Evolutionary conservation across 2,888 invertebrate species (phyloP), one percentile per base, ranked within the genome.

Genomic region (Seira ritae): DNA sequence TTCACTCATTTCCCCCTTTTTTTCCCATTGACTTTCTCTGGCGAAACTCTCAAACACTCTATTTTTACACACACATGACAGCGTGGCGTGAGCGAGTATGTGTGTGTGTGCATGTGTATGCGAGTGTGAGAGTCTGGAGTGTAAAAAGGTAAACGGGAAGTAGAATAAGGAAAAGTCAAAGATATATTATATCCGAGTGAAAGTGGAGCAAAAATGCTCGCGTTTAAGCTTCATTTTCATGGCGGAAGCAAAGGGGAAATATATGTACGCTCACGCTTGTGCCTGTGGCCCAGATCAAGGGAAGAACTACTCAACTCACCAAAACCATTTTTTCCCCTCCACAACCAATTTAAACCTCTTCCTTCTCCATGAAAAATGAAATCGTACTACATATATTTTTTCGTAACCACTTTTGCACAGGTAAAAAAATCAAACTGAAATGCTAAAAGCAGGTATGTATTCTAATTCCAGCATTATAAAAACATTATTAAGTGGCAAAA

Each of bases 161-260:
- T 65, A 55, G 68, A 60, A 70, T 6, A 31, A 66, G 66, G 81
- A 68, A 77, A 73, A 22, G 68, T 68, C 10, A 71, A 60, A 73
- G 76, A 67, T 55, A 17, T 55, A 17, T 55, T 55, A 55, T 17
- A 55, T 55, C 55, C 55, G 72, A 74, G 75, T 80, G 83, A 84
- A 83, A 83, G 82, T 84, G 76, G 81, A 81, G 76, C 82, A 86
- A 84, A 82, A 84, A 82, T 68, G 77, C 83, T 84, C 78, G 73
- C 78, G 73, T 74, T 55, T 75, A 73, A 67, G 74, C 79, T 84
- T 72, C 37, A 80, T 70, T 50, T 80, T 71, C 69, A 75, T 80
- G 76, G 84, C 84, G 80, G 85, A 86, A 81, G 72, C 69, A 71
- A 46, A 12, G 60, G 1, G 20, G 20, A 19, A 17, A 60, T 68